phyloP scores from a whole-genome alignment of 2,113 vertebrate species.

The Nycticorax nycticorax region DNA sequence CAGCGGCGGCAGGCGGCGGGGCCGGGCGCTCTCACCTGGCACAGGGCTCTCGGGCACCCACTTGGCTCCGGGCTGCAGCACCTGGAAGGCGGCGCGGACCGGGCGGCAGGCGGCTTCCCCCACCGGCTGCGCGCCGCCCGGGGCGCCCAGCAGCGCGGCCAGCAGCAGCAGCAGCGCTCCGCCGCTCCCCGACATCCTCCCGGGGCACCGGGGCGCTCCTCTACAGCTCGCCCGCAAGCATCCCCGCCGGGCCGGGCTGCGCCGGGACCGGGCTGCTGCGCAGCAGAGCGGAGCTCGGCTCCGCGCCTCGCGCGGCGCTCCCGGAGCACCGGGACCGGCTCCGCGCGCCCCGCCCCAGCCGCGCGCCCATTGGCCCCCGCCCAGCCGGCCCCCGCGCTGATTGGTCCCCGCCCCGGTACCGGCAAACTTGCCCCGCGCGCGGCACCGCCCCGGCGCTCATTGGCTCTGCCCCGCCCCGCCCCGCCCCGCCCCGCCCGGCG shows the following conservation, averaged over 20 bases:
- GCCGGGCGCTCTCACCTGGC: slow-evolving; percentile 37
- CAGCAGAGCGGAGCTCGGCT: not conserved
- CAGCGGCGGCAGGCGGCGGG: not conserved
- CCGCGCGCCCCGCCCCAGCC: not conserved
- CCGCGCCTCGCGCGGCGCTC: not conserved
- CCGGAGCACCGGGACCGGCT: too few relatives aligned
- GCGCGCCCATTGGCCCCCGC: not conserved
- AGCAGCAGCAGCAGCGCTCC: not conserved
- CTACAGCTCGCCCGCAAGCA: not conserved
- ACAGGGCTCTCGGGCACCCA: slow-evolving; percentile 60
- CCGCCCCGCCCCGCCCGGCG: not conserved
- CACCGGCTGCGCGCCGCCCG: not conserved
- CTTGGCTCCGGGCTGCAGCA: slow-evolving; percentile 50
- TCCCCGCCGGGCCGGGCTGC: not conserved
- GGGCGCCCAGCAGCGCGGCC: not conserved
- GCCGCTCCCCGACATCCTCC: slow-evolving; percentile 2
- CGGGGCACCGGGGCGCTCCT: not conserved
- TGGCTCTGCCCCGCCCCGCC: not conserved
- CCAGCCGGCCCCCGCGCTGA: not conserved
- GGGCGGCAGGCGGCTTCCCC: not conserved
- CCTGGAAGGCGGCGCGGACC: slow-evolving; percentile 26
- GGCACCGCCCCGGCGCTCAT: not conserved
- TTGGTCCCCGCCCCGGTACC: not conserved
- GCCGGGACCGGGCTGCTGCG: not conserved
- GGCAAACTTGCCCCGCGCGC: not conserved